These are phyloP conservation scores for Bufo gargarizans DNA, from an alignment of 2,113 vertebrate species.

Conservation along the genomic window DNA sequence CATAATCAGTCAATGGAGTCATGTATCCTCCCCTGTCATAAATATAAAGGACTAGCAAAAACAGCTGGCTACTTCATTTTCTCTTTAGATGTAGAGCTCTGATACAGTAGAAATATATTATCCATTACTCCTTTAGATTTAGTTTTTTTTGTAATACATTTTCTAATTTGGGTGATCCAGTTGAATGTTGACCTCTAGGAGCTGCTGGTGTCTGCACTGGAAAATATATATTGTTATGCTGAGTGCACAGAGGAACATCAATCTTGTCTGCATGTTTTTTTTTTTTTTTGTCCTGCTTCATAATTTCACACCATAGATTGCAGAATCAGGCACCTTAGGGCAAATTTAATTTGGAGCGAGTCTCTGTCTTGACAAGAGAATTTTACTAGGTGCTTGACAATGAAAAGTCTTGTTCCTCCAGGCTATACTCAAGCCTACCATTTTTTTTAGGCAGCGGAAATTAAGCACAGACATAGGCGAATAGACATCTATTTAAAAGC, in stretches of 20 bases:
- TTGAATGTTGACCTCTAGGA: conserved; percentile 64
- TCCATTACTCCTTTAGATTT: neutral
- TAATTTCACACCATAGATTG: conserved; percentile 63
- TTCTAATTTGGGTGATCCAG: conserved; percentile 67
- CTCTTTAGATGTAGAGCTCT: conserved; percentile 50
- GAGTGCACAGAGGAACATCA: conserved; percentile 56
- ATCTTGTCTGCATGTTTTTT: conserved; percentile 56
- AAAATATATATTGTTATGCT: conserved; percentile 63
- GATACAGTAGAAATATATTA: conserved; percentile 29
- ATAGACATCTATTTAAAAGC: conserved; percentile 44
- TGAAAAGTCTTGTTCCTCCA: conserved; percentile 62
- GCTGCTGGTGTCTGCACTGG: conserved; percentile 61
- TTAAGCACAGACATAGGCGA: conserved; percentile 55
- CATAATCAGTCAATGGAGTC: conserved; percentile 25
- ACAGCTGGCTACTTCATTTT: neutral
- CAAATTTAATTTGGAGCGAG: conserved; percentile 71
- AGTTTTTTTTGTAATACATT: conserved; percentile 63
- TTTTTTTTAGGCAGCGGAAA: conserved; percentile 59
- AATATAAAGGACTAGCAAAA: conserved; percentile 10
- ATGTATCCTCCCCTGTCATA: neutral
- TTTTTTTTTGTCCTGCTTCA: conserved; percentile 61
- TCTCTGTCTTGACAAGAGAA: conserved; percentile 63
- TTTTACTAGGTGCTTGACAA: conserved; percentile 60
- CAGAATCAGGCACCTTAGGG: conserved; percentile 62
- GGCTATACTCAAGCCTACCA: conserved; percentile 57